Evolutionary conservation across 2,888 invertebrate species (phyloP).

Genomic region (Cheilosia vulpina): DNA sequence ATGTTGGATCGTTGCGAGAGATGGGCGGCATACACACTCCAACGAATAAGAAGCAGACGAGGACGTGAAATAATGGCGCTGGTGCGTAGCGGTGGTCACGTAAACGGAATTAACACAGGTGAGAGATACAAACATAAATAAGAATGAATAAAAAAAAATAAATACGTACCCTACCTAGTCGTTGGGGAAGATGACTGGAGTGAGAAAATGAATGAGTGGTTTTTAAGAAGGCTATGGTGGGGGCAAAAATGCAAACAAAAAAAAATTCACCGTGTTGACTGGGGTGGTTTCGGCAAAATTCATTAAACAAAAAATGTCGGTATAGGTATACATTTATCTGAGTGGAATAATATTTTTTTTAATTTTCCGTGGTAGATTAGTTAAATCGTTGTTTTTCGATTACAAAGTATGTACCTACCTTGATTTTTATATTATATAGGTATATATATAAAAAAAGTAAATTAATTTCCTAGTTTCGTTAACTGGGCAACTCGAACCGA

Average conservation of each 20-base stretch:
- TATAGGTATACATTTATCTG: no score
- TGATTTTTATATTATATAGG: no score
- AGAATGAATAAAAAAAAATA: constrained; percentile 48
- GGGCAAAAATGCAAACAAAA: neutral
- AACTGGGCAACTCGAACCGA: no score
- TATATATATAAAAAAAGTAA: no score
- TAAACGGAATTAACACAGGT: constrained; percentile 74
- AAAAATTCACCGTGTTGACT: neutral
- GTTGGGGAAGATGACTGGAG: constrained; percentile 17
- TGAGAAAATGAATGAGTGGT: constrained; percentile 35
- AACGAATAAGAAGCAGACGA: neutral
- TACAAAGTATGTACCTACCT: no score
- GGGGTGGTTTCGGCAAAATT: no score
- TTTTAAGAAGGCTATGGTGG: constrained; percentile 14
- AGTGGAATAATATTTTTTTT: no score
- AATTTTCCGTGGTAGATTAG: no score
- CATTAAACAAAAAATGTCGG: no score
- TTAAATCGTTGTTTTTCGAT: no score
- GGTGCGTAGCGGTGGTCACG: constrained; percentile 73
- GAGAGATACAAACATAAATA: constrained; percentile 67
- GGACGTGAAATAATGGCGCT: constrained; percentile 52
- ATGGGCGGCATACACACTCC: constrained; percentile 31
- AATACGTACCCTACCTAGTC: constrained; percentile 18
- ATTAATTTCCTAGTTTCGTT: no score
- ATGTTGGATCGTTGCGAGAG: constrained; percentile 37